Evolutionary conservation across 1,140 invertebrate genomes (phyloP).

Genomic region (Zaprionus camerounensis): DNA sequence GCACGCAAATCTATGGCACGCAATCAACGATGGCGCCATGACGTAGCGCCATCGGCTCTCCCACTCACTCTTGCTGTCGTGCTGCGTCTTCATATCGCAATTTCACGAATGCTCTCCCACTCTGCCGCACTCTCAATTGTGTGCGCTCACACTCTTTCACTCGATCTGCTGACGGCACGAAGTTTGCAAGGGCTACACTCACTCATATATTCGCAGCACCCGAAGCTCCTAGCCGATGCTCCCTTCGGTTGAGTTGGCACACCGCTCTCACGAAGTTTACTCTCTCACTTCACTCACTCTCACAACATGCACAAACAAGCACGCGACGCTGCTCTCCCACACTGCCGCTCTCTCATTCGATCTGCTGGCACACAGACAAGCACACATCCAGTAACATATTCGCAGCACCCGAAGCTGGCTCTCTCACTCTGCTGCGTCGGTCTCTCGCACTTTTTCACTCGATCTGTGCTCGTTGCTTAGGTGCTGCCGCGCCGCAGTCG

Average conservation of each 20-base stretch:
- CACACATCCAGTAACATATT: not conserved
- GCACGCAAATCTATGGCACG: not conserved
- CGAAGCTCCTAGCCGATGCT: not conserved
- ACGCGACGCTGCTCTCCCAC: too few species aligned
- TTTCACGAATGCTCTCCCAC: not conserved
- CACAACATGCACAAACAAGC: too few species aligned
- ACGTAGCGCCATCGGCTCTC: not conserved
- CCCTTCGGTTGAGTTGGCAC: not conserved
- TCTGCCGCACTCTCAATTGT: not conserved
- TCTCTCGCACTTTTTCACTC: slow-evolving; percentile 9
- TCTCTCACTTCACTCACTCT: too few species aligned
- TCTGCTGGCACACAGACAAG: not conserved
- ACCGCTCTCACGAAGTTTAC: slow-evolving; percentile 8
- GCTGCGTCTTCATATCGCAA: not conserved
- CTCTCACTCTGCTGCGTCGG: too few species aligned
- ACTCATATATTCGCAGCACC: not conserved
- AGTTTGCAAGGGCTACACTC: too few species aligned
- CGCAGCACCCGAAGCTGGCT: not conserved
- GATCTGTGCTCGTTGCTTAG: slow-evolving; percentile 4
- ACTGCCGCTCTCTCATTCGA: not conserved
- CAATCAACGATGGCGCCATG: not conserved
- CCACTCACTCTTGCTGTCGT: too few species aligned
- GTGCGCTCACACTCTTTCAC: not conserved
- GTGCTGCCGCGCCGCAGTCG: slow-evolving; percentile 27
- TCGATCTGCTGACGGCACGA: too few species aligned